Evolutionary conservation across 2,797 vertebrate species (phyloP).

Genomic region (Corythornis leucogaster): DNA sequence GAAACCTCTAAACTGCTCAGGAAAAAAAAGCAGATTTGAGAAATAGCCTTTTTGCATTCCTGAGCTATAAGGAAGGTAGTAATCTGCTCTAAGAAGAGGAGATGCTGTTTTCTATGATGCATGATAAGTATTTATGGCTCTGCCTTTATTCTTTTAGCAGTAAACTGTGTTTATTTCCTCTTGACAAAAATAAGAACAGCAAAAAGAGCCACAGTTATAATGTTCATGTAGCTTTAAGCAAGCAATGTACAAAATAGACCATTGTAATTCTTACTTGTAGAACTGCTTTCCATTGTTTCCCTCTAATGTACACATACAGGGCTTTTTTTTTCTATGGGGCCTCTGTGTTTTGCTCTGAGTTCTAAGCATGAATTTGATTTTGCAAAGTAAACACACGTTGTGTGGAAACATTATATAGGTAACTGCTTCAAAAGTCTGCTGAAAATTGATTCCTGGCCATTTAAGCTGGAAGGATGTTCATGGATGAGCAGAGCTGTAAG

Average conservation of each 20-base stretch:
- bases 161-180: background rate
- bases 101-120: background rate
- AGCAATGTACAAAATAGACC: background rate
- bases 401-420: slow-evolving; percentile 13
- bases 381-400: background rate
- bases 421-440: slow-evolving; percentile 33
- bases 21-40: background rate
- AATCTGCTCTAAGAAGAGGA: background rate
- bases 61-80: background rate
- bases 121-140: background rate
- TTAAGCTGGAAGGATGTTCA: background rate
- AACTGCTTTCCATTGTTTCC: background rate
- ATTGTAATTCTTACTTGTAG: background rate
- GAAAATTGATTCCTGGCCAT: background rate
- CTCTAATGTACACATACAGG: background rate
- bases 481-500: slow-evolving; percentile 3
- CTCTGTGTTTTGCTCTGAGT: background rate
- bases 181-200: background rate
- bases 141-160: background rate
- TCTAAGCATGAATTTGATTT: slow-evolving; percentile 37
- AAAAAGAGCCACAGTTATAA: background rate
- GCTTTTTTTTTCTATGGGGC: background rate
- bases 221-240: background rate
- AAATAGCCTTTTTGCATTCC: background rate
- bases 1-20: background rate